phyloP scores from a whole-genome alignment of 2,113 vertebrate species.

The Zonotrichia leucophrys region DNA sequence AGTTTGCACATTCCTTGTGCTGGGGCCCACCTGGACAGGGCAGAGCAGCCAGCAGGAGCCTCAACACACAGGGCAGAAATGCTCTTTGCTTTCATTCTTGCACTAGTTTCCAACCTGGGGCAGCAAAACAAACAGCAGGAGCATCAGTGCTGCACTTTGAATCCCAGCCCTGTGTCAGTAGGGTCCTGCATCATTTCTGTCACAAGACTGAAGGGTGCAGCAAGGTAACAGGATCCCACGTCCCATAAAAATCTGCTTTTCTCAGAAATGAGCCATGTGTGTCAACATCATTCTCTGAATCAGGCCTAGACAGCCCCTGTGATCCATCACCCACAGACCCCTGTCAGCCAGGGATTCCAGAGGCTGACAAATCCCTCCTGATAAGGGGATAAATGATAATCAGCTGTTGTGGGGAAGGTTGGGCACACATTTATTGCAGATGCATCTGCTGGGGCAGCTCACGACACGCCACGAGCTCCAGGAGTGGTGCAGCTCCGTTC shows the following conservation, averaged over 20 bases:
- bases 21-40: not conserved
- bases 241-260: conserved; percentile 20
- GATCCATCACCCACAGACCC: not conserved
- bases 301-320: not conserved
- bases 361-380: not conserved
- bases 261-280: not conserved
- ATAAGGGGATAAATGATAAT: conserved; percentile 28
- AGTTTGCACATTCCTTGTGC: not conserved
- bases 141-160: not conserved
- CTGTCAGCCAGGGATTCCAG: not conserved
- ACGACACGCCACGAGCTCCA: not conserved
- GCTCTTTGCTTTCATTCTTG: not conserved
- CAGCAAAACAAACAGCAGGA: not conserved
- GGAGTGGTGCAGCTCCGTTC: not conserved
- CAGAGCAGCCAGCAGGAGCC: not conserved
- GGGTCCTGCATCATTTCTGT: not conserved
- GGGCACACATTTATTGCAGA: conserved; percentile 10
- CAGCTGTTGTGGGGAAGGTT: not conserved
- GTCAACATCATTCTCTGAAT: not conserved
- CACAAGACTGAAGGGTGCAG: not conserved
- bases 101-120: not conserved
- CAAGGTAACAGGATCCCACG: not conserved
- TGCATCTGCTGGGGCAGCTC: not conserved
- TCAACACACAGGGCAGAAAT: not conserved
- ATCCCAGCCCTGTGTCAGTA: not conserved